phyloP scores from a whole-genome alignment of 2,888 invertebrate genomes.

The Erebia ligea region DNA sequence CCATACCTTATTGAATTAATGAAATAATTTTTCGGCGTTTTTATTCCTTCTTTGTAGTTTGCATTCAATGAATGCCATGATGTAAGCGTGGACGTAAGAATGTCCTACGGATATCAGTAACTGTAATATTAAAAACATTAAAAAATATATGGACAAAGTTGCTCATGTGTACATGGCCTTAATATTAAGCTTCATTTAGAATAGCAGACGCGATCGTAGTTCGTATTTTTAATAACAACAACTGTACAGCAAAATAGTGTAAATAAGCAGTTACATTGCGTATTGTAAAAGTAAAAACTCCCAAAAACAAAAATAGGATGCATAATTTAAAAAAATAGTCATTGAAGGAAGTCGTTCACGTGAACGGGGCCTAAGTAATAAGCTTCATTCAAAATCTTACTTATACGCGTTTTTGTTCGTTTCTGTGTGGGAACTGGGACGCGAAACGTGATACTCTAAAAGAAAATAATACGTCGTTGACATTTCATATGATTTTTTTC shows the following conservation, averaged over 20 bases:
- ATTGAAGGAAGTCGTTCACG: not conserved
- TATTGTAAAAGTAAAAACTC: no score
- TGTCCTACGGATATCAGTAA: no score
- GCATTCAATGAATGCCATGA: no score
- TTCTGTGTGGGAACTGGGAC: conserved; percentile 28
- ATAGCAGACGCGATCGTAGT: no score
- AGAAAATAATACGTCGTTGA: conserved; percentile 25
- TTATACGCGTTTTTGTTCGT: conserved; percentile 26
- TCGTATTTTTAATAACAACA: no score
- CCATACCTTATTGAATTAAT: no score
- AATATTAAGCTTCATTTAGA: conserved; percentile 33
- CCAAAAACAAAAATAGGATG: no score
- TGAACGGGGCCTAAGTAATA: conserved; percentile 32
- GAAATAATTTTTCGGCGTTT: no score
- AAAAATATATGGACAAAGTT: not conserved
- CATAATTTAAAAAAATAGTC: not conserved
- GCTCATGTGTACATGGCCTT: conserved; percentile 4
- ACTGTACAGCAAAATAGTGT: no score
- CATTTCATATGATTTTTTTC: conserved; percentile 30
- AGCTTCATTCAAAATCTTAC: conserved; percentile 31
- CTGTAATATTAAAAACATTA: not conserved
- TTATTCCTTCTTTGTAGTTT: no score
- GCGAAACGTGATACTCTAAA: conserved; percentile 32
- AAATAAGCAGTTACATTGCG: no score
- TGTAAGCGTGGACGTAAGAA: no score